Conservation (phyloP, 2,797 vertebrate genomes). For the Poeciliopsis infans region DNA sequence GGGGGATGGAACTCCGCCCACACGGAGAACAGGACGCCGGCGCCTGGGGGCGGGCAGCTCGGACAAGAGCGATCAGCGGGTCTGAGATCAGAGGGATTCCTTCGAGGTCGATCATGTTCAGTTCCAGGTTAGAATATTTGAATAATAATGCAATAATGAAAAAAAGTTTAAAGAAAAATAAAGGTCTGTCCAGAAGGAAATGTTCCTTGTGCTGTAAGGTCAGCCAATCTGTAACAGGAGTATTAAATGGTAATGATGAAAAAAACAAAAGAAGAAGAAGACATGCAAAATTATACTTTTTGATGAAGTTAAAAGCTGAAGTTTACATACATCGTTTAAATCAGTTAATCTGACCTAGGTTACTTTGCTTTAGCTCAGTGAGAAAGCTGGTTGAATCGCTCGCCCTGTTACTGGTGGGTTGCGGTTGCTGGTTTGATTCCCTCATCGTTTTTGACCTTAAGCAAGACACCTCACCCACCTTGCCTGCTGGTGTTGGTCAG, state of each 20-base stretch:
- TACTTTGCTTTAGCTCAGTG: not conserved
- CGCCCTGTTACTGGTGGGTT: too few species aligned
- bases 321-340: not conserved
- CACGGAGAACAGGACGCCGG: conserved; percentile 8
- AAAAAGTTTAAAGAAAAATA: not conserved
- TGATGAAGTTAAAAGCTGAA: not conserved
- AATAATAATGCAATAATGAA: not conserved
- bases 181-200: not conserved
- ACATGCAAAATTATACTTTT: not conserved
- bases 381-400: not conserved
- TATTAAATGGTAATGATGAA: not conserved
- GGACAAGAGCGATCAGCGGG: not conserved
- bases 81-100: not conserved
- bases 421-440: too few species aligned
- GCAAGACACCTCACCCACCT: too few species aligned
- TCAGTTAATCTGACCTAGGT: not conserved
- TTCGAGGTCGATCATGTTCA: not conserved
- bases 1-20: conserved; percentile 61
- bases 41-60: not conserved
- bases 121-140: not conserved
- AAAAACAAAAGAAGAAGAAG: not conserved
- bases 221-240: not conserved
- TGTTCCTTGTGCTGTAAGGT: not conserved
- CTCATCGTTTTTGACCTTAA: too few species aligned
- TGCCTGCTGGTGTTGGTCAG: too few species aligned